Conservation (phyloP, 2,113 vertebrate genomes). For the Lichenostomus cassidix region DNA sequence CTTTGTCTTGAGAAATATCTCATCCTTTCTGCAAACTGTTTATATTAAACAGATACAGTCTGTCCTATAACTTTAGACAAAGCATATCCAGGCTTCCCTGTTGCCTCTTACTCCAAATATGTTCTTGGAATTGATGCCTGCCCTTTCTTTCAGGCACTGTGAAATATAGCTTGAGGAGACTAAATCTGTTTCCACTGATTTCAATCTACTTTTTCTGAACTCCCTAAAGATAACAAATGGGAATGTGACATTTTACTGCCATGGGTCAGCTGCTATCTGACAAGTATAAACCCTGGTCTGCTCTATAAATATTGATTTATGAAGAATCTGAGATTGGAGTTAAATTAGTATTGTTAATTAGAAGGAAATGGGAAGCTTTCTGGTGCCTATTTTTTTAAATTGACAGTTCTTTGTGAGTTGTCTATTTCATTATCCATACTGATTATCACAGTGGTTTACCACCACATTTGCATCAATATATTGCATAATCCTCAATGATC, state of each 20-base stretch:
- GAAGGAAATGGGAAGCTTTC: not conserved
- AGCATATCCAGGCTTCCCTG: not conserved
- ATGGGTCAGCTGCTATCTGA: not conserved
- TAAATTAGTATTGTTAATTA: not conserved
- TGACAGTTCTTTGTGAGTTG: not conserved
- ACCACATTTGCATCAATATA: not conserved
- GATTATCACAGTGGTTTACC: not conserved
- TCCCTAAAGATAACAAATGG: not conserved
- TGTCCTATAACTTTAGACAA: not conserved
- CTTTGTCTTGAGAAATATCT: not conserved
- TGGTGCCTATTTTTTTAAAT: not conserved
- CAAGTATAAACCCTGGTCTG: not conserved
- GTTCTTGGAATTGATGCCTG: not conserved
- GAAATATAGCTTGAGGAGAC: not conserved
- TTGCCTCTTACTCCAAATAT: not conserved
- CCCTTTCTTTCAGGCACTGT: not conserved
- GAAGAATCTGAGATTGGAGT: not conserved
- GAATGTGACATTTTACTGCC: not conserved
- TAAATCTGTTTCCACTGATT: not conserved
- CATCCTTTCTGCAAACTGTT: not conserved
- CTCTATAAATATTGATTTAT: not conserved
- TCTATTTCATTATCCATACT: not conserved
- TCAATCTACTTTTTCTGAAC: not conserved
- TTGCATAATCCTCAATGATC: not conserved
- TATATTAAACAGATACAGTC: not conserved